Evolutionary conservation across 1,140 invertebrate genomes (phyloP).

Genomic region (Papilio xuthus): DNA sequence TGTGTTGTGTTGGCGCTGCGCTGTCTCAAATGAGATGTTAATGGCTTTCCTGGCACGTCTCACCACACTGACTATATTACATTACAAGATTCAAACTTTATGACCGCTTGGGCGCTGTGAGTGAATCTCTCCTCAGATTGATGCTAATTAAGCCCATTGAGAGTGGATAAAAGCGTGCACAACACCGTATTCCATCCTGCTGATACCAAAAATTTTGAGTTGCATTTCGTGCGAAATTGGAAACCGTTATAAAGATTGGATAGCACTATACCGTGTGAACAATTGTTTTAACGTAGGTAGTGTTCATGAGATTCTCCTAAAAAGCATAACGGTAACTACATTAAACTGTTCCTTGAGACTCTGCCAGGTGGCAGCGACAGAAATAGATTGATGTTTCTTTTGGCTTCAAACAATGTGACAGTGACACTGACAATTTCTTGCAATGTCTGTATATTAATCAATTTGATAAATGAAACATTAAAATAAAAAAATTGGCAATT

Average conservation of each 20-base stretch:
- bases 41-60: slow-evolving; percentile 63
- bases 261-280: slow-evolving; percentile 15
- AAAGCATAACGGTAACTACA: slow-evolving; percentile 1
- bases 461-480: slow-evolving; percentile 1
- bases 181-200: no score
- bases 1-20: slow-evolving; percentile 56
- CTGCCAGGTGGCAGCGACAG: slow-evolving; percentile 6
- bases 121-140: no score
- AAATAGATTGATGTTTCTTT: slow-evolving; percentile 5
- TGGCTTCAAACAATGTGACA: neutral
- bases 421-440: slow-evolving; percentile 18
- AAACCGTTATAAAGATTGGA: no score
- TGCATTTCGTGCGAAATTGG: no score
- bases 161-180: no score
- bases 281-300: slow-evolving; percentile 10
- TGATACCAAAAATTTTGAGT: no score
- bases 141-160: no score
- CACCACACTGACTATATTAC: neutral
- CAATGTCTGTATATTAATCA: neutral
- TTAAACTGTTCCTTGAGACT: slow-evolving; percentile 5
- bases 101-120: no score
- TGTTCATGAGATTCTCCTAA: slow-evolving; percentile 2
- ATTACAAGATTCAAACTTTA: no score
- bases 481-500: neutral
- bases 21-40: slow-evolving; percentile 65